A percentile compares a stretch with the other conserved stretches of the same genome.
Evolutionary conservation across 2,888 invertebrate genomes (phyloP).

Genomic region (Chouioia cunea): DNA sequence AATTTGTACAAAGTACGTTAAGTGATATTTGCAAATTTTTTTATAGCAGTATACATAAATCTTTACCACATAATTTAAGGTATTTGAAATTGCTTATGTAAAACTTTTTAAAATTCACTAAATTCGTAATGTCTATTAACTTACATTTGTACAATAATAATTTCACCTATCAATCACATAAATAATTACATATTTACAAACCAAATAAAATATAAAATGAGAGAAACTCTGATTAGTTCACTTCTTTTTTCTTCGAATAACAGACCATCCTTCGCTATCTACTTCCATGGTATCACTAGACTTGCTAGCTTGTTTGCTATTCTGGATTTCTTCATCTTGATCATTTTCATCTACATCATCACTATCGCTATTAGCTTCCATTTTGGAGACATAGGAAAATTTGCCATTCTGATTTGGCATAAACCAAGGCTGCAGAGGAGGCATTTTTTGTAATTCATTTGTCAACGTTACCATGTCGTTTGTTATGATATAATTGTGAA

Average conservation of each 20-base stretch:
- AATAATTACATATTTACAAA: too few species aligned
- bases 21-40: too few species aligned
- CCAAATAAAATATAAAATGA: too few species aligned
- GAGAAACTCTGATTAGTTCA: slow-evolving; percentile 40
- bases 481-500: slow-evolving; percentile 55
- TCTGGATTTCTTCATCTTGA: slow-evolving; percentile 36
- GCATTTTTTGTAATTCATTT: slow-evolving; percentile 57
- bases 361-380: slow-evolving; percentile 25
- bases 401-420: background rate
- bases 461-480: slow-evolving; percentile 51
- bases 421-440: slow-evolving; percentile 60
- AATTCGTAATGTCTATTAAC: too few species aligned
- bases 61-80: too few species aligned
- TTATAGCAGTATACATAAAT: too few species aligned
- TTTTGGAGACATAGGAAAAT: slow-evolving; percentile 5
- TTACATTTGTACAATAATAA: too few species aligned
- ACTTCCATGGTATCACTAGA: slow-evolving; percentile 51
- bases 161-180: too few species aligned
- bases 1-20: too few species aligned
- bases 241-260: slow-evolving; percentile 59
- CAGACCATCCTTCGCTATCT: slow-evolving; percentile 57
- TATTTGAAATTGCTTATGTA: too few species aligned
- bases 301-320: slow-evolving; percentile 6
- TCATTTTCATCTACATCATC: slow-evolving; percentile 43
- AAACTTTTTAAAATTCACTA: too few species aligned